Evolutionary conservation across 2,113 vertebrate species (phyloP), one percentile per base, ranked within the genome.

Genomic region (Oncorhynchus tshawytscha): DNA sequence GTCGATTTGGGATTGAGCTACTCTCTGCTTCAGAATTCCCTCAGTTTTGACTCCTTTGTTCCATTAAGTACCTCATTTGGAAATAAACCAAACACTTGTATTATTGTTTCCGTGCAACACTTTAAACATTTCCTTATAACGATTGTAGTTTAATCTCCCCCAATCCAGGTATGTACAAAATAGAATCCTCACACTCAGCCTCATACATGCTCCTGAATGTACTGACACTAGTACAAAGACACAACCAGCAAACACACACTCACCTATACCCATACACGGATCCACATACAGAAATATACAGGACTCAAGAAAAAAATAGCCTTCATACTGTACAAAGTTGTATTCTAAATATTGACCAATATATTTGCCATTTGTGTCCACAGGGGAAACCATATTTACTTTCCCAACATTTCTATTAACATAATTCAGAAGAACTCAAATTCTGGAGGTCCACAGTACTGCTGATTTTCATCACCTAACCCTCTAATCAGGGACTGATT

Each of bases 21-120:
- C 16, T 16, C 16, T 16, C 39, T 45, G 12, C 24, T 25, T n/a
- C 78, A 20, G 62, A 75, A 75, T 39, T 3, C 5, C 24, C 25
- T 57, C 57, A 62, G 8, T 71, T 2, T 73, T 2, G 16, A 16
- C 16, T 11, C 7, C 7, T 54, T 78, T 72, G n/a, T 57, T 62
- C 20, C 13, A 74, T 22, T 62, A 66, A 59, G 65, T 51, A 79
- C 69, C 24, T 77, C 49, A 76, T 62, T 75, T 71, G 60, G 34
- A 79, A 78, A 73, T 74, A 75, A 70, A 65, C 27, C 67, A 72
- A 62, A 22, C 75, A 73, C 34, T 80, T 81, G 77, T 64, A 76
- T 24, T 66, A 79, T 49, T 78, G 70, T 81, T 78, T 78, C 22
- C 82, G 82, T 87, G 88, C 89, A 88, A 82, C 72, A 78, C 71